Conservation (phyloP, 2,113 vertebrate genomes). For the Synchiropus splendidus region DNA sequence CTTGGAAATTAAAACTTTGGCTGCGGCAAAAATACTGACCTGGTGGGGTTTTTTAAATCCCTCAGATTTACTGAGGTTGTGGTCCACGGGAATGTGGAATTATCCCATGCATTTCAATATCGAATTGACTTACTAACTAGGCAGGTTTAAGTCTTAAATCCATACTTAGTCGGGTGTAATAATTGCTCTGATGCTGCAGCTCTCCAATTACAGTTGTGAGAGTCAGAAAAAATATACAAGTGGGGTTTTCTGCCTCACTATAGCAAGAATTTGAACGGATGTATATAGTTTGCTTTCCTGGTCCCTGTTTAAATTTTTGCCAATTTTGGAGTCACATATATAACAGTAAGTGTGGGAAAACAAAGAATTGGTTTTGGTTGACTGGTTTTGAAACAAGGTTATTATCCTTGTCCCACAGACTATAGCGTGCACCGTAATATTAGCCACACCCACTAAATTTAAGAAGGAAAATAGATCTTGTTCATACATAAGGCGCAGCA, state of each 20-base stretch:
- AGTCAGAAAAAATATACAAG: constrained; percentile 49
- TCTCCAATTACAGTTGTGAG: constrained; percentile 30
- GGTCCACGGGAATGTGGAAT: constrained; percentile 31
- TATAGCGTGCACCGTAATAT: too few species aligned
- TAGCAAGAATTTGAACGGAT: too few species aligned
- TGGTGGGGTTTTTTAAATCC: constrained; percentile 52
- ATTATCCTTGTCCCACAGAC: too few species aligned
- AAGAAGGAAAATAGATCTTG: too few species aligned
- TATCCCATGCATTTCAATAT: constrained; percentile 56
- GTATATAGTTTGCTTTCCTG: too few species aligned
- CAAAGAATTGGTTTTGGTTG: too few species aligned
- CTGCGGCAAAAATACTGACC: constrained; percentile 36
- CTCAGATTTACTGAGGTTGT: constrained; percentile 43
- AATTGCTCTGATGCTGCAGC: constrained; percentile 39
- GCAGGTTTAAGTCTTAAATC: constrained; percentile 57
- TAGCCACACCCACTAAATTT: too few species aligned
- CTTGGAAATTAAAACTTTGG: constrained; percentile 42
- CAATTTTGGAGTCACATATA: too few species aligned
- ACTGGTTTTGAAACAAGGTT: too few species aligned
- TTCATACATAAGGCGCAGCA: too few species aligned
- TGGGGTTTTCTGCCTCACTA: constrained; percentile 44
- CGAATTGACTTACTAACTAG: constrained; percentile 53
- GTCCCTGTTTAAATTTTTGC: too few species aligned
- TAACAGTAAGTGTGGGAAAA: too few species aligned
- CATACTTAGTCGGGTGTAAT: constrained; percentile 45